A percentile compares a stretch with the other conserved stretches of the same genome.
Evolutionary conservation across 2,797 vertebrate genomes (phyloP).

Genomic region (Trematomus bernacchii): DNA sequence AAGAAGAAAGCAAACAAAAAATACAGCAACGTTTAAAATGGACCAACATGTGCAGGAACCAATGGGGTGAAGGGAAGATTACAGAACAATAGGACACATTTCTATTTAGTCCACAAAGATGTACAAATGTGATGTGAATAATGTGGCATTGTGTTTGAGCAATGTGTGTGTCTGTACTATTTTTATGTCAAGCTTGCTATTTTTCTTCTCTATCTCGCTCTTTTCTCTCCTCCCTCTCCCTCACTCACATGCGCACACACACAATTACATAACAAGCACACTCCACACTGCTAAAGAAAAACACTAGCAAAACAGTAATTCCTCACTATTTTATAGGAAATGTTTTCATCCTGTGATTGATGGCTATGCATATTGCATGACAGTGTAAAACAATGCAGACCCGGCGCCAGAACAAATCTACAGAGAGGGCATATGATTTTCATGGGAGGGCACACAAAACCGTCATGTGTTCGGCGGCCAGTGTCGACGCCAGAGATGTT

Average conservation of each 20-base stretch:
- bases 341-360: too few species aligned
- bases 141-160: background rate
- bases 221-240: background rate
- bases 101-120: background rate
- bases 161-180: background rate
- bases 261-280: constrained; percentile 46
- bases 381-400: background rate
- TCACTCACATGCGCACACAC: constrained; percentile 5
- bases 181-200: constrained; percentile 46
- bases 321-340: constrained; percentile 15
- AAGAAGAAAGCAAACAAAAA: constrained; percentile 6
- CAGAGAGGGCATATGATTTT: too few species aligned
- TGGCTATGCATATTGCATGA: too few species aligned
- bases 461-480: too few species aligned
- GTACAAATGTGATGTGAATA: background rate
- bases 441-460: too few species aligned
- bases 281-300: constrained; percentile 27
- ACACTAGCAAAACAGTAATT: constrained; percentile 8
- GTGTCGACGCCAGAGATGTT: too few species aligned
- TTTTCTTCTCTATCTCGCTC: too few species aligned
- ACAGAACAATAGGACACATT: background rate
- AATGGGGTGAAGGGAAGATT: constrained; percentile 19
- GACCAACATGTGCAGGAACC: constrained; percentile 31
- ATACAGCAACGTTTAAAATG: constrained; percentile 25
- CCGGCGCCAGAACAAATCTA: too few species aligned